These are phyloP conservation scores for Drosophila antonietae DNA, from an alignment of 2,888 invertebrate genomes.

Conservation along the genomic window DNA sequence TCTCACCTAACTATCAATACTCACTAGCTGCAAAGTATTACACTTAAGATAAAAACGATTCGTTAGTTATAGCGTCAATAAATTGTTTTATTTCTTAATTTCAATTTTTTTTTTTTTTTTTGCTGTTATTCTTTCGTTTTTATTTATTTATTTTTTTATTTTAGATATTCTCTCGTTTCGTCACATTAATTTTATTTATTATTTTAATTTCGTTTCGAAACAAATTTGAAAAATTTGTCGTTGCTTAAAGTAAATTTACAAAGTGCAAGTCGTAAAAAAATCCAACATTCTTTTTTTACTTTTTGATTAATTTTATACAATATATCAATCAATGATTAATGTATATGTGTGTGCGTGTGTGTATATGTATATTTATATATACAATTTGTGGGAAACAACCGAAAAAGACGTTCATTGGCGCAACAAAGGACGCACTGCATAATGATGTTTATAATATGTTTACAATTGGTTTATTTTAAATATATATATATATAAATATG, in stretches of 20 bases:
- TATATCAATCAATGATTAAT: slow-evolving; percentile 24
- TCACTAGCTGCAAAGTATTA: slow-evolving; percentile 3
- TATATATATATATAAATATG: slow-evolving; percentile 43
- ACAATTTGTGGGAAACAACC: slow-evolving; percentile 68
- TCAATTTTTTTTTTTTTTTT: background rate
- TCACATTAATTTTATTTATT: slow-evolving; percentile 10
- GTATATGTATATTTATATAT: slow-evolving; percentile 52
- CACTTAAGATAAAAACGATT: slow-evolving; percentile 31
- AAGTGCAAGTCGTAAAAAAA: slow-evolving; percentile 44
- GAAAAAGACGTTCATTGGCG: slow-evolving; percentile 52
- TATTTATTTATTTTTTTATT: background rate
- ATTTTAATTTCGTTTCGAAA: slow-evolving; percentile 33
- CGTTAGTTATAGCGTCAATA: slow-evolving; percentile 15
- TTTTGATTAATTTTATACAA: slow-evolving; percentile 32
- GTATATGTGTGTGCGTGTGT: slow-evolving; percentile 22
- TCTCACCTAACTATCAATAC: slow-evolving; percentile 4
- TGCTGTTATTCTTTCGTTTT: slow-evolving; percentile 5
- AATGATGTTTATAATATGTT: slow-evolving; percentile 14
- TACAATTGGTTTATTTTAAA: slow-evolving; percentile 45
- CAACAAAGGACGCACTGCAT: slow-evolving; percentile 51
- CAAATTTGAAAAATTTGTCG: slow-evolving; percentile 29
- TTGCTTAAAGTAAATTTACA: slow-evolving; percentile 43
- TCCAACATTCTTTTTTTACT: slow-evolving; percentile 16
- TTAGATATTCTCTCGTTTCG: slow-evolving; percentile 19
- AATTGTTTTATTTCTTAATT: slow-evolving; percentile 11